These are phyloP conservation scores for Drosophila baimaii DNA, from an alignment of 1,140 invertebrate species.

Conservation along the genomic window DNA sequence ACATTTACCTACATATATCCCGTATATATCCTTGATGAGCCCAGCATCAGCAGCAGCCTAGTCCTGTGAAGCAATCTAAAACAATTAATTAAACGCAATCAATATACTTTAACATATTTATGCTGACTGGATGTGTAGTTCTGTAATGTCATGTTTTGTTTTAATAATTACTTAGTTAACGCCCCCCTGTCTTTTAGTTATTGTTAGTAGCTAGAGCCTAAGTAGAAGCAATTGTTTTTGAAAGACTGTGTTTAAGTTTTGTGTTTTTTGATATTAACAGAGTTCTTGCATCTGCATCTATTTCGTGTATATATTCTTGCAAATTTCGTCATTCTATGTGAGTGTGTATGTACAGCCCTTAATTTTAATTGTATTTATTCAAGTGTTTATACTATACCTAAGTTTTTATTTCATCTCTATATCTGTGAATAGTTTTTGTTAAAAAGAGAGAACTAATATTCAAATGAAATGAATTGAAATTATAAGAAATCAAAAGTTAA, in stretches of 20 bases:
- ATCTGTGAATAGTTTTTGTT: conserved; percentile 72
- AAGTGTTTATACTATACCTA: conserved; percentile 53
- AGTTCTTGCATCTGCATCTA: conserved; percentile 19
- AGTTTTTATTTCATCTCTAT: conserved; percentile 51
- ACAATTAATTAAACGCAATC: conserved; percentile 17
- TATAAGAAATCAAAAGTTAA: conserved; percentile 46
- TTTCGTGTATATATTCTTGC: conserved; percentile 28
- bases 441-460: conserved; percentile 45
- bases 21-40: conserved; percentile 21
- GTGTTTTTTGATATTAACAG: conserved; percentile 62
- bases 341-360: conserved; percentile 24
- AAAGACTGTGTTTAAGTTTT: conserved; percentile 83
- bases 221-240: conserved; percentile 82
- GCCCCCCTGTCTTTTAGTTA: conserved; percentile 39
- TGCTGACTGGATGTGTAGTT: conserved; percentile 42
- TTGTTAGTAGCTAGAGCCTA: conserved; percentile 54
- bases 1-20: conserved; percentile 2
- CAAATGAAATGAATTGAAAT: conserved; percentile 26
- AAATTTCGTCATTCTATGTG: conserved; percentile 4
- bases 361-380: conserved; percentile 60
- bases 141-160: conserved; percentile 52
- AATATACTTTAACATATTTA: conserved; percentile 22
- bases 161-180: conserved; percentile 34
- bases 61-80: conserved; percentile 51
- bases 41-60: conserved; percentile 45